phyloP scores from a whole-genome alignment of 1,140 invertebrate genomes.

The Trissolcus basalis region DNA sequence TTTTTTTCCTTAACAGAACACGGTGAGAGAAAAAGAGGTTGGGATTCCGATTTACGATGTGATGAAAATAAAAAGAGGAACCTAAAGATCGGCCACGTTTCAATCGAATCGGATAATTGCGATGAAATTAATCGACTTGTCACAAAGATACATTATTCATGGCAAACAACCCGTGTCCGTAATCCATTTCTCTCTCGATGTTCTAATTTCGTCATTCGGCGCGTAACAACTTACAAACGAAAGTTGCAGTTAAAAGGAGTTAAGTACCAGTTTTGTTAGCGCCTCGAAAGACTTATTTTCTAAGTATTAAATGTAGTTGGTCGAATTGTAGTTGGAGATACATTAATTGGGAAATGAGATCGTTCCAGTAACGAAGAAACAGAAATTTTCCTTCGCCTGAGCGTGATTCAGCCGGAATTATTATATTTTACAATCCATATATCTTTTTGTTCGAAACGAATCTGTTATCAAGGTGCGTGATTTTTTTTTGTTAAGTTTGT shows the following conservation, averaged over 20 bases:
- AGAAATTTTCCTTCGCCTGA: constrained; percentile 19
- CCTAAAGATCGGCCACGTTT: constrained; percentile 18
- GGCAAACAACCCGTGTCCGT: constrained; percentile 9
- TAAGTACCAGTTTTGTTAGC: constrained; percentile 50
- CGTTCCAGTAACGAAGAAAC: constrained; percentile 37
- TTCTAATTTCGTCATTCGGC: constrained; percentile 39
- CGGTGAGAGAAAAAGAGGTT: constrained; percentile 47
- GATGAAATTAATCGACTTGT: constrained; percentile 9
- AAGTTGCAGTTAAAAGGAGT: constrained; percentile 50
- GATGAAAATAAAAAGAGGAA: constrained; percentile 16
- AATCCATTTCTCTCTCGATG: constrained; percentile 44
- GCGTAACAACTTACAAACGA: constrained; percentile 46
- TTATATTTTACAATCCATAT: constrained; percentile 14
- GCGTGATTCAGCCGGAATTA: constrained; percentile 34
- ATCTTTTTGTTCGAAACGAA: no score
- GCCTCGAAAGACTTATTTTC: constrained; percentile 42
- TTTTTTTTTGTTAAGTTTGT: constrained; percentile 45
- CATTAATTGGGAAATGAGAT: constrained; percentile 54
- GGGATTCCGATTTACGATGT: constrained; percentile 11
- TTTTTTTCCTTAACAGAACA: neutral
- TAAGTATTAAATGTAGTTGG: constrained; percentile 38
- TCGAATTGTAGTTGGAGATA: constrained; percentile 45
- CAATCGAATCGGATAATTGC: constrained; percentile 3
- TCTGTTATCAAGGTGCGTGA: constrained; percentile 9
- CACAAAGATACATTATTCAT: constrained; percentile 7